Base-by-base conservation (phyloP, 2,888 invertebrate species). In the Steromphala cineraria region DNA sequence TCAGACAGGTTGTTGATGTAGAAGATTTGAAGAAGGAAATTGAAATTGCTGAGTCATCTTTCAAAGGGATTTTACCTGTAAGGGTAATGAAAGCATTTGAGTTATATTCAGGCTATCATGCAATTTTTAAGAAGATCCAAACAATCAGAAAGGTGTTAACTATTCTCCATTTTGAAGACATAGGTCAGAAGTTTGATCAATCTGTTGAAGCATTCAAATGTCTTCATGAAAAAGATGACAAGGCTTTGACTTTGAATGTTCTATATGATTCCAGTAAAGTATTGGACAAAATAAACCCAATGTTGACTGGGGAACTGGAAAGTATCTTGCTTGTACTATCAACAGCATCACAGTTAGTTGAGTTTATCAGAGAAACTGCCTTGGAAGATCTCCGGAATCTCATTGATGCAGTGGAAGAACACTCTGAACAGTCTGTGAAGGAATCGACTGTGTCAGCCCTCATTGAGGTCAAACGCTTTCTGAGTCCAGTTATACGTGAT, bases 351-450 rank as follows among this genome's bases (percentile, higher is more conserved):
- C 21, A 78, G 0, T 76, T 88, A 19, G 53, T 88, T 0, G 75
- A 79, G 2, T 88, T 88, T 80, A 46, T 88, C 4, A 52, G 67
- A n/a, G 75, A 76, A 0, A 85, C 86, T 0, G 78, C 84, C 17
- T 83, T 85, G 15, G 88, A 88, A 62, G 88, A 88, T 67, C 82
- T 88, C 7, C 80, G 87, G 40, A 87, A 87, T 76, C 80, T 87
- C 0, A 88, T 88, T 53, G 88, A 88, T 82, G 87, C 88, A 13
- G 87, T 87, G 0, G 88, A 88, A 71, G 87, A 88, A 71, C 86
- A 87, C 77, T 87, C 88, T 13, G 87, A 88, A 31, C 86, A 87
- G 55, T 86, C 83, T 79, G 86, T 88, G 1, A 79, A 80, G 46
- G 88, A 86, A 55, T 85, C 86, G 8, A 86, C 88, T 19, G 87